Base-by-base conservation (phyloP, 2,888 invertebrate genomes). In the Nomada ferruginata region DNA sequence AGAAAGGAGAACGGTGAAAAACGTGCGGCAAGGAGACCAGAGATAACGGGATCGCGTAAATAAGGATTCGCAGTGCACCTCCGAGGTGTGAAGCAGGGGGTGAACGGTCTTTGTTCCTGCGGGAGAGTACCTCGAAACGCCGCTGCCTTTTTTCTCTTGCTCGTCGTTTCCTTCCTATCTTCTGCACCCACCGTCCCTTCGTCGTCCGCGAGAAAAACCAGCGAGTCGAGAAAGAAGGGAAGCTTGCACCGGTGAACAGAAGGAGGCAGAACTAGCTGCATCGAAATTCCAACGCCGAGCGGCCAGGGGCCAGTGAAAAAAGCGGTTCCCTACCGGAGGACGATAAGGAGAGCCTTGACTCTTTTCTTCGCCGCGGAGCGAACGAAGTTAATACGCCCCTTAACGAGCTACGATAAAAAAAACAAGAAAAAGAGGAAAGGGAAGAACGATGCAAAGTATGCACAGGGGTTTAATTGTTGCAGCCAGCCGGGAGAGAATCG, bases 11-110 rank as follows among this genome's bases (percentile, higher is more conserved):
- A 26, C 11, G 26, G 20, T 52, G 61, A 53, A 53, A 52, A 64
- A 60, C 61, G 11, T 53, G 55, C 26, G 50, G 65, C 53, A 57
- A n/a, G 47, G 60, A 29, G 63, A n/a, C 50, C 36, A 23, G 74
- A 78, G 81, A 87, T 86, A 86, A 85, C 75, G 78, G 78, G 75
- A 71, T 79, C 84, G 80, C 75, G 85, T 79, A 87, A 88, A 85
- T 83, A 84, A 84, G 81, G 83, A 86, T 88, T 64, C 74, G 18
- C 42, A 44, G 65, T 66, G 74, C 64, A 66, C 18, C 57, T 5
- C 29, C 26, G n/a, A 53, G 52, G 20, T 36, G 44, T 23, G 26
- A 26, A 53, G n/a, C 42, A 53, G 47, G 47, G 47, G 18, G 13
- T 23, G 20, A 50, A 23, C 47, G 63, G 36, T 68, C 53, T 85